A percentile compares a stretch with the other conserved stretches of the same genome.
Evolutionary conservation across 1,140 invertebrate species (phyloP).

Genomic region (Drosophila watanabei): DNA sequence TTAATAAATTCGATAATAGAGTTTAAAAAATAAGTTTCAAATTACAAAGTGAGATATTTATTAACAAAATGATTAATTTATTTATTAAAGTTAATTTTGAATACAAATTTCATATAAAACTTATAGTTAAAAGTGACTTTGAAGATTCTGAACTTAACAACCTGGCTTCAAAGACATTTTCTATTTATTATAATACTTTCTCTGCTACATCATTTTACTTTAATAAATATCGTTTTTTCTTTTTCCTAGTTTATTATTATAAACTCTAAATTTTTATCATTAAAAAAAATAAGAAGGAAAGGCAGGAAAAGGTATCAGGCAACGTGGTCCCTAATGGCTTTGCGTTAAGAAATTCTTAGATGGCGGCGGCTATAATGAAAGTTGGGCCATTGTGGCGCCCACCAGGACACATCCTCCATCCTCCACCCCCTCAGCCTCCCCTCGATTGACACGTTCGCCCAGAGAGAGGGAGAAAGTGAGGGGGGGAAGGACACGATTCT

Average conservation of each 20-base stretch:
- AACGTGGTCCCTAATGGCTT: neutral
- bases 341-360: slow-evolving; percentile 4
- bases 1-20: neutral
- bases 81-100: neutral
- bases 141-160: neutral
- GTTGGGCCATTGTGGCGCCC: slow-evolving; percentile 55
- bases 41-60: neutral
- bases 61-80: neutral
- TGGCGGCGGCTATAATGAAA: slow-evolving; percentile 42
- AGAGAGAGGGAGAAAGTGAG: neutral
- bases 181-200: neutral
- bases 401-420: slow-evolving; percentile 8
- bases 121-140: neutral
- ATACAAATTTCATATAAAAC: neutral
- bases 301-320: neutral
- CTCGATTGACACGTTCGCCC: slow-evolving; percentile 38
- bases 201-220: neutral
- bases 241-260: neutral
- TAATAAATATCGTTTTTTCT: too few relatives aligned
- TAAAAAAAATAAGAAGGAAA: slow-evolving; percentile 9
- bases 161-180: neutral
- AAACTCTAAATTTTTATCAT: neutral
- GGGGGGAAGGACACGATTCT: slow-evolving; percentile 12
- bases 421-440: neutral
- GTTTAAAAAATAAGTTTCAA: neutral